Evolutionary conservation across 2,888 invertebrate species (phyloP).

Genomic region (Caenorhabditis doughertyi): DNA sequence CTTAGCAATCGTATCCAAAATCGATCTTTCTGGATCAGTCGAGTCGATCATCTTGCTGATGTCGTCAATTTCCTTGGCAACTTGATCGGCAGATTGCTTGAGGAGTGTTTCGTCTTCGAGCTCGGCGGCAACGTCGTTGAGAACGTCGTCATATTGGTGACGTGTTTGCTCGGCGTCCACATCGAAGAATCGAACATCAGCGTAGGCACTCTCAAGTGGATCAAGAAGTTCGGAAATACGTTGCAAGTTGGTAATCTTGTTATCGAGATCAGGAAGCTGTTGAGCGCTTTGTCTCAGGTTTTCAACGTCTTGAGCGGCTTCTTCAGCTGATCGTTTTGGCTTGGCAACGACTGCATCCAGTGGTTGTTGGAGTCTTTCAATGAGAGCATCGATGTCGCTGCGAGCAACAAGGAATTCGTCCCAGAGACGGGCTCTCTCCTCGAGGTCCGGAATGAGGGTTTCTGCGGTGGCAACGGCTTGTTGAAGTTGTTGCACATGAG

Average conservation of each 20-base stretch:
- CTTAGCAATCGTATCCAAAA: constrained; percentile 44
- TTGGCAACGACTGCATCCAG: constrained; percentile 63
- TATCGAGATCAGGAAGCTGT: constrained; percentile 59
- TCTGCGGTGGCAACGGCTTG: constrained; percentile 62
- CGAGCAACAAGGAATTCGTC: constrained; percentile 73
- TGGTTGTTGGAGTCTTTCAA: constrained; percentile 52
- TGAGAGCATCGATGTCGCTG: constrained; percentile 63
- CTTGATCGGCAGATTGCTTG: constrained; percentile 68
- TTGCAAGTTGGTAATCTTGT: constrained; percentile 68
- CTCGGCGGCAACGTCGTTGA: constrained; percentile 65
- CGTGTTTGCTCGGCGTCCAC: constrained; percentile 75
- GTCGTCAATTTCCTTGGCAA: constrained; percentile 66
- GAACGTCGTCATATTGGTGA: constrained; percentile 71
- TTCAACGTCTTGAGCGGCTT: constrained; percentile 45
- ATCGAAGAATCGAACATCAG: constrained; percentile 71
- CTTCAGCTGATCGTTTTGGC: constrained; percentile 52
- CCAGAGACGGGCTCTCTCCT: constrained; percentile 67
- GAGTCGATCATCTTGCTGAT: constrained; percentile 57
- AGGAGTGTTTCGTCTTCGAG: constrained; percentile 69
- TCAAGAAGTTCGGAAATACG: constrained; percentile 73
- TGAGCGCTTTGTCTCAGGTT: constrained; percentile 51
- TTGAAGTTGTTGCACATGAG: constrained; percentile 55
- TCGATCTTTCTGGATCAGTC: constrained; percentile 37
- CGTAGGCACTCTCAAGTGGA: constrained; percentile 75
- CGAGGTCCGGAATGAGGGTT: constrained; percentile 65